A percentile compares a stretch with the other conserved stretches of the same genome.
Conservation (phyloP, 2,113 vertebrate species). For the Heterotis niloticus region DNA sequence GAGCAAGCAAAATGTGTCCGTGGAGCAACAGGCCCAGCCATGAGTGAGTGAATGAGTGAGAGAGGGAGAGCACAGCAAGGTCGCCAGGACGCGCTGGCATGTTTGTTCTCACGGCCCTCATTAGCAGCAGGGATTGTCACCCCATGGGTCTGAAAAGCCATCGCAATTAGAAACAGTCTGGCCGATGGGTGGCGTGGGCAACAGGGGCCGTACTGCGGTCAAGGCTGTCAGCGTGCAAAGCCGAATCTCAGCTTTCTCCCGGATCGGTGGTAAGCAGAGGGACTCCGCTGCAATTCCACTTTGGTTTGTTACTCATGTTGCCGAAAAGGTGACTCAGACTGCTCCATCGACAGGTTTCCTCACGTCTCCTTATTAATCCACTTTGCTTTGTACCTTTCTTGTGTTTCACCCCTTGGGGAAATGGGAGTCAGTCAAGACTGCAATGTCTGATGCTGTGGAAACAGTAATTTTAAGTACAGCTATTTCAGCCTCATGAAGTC, state of each 20-base stretch:
- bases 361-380: not conserved
- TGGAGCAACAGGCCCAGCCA: too few species aligned
- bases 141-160: constrained; percentile 7
- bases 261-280: not conserved
- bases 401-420: not conserved
- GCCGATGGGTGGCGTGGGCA: not conserved
- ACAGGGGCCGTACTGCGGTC: not conserved
- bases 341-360: too few species aligned
- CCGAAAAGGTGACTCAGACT: not conserved
- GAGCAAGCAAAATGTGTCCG: not conserved
- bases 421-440: not conserved
- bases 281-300: not conserved
- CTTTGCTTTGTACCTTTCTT: not conserved
- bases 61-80: not conserved
- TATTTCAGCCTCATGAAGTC: not conserved
- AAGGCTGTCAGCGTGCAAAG: too few species aligned
- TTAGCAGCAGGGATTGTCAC: not conserved
- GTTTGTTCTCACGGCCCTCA: not conserved
- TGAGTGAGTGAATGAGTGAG: too few species aligned
- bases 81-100: not conserved
- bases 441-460: not conserved
- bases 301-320: not conserved
- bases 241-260: too few species aligned
- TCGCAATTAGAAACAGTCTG: not conserved
- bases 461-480: constrained; percentile 11